These are phyloP conservation scores for Polyergus mexicanus DNA, from an alignment of 1,140 invertebrate species.

Conservation along the genomic window DNA sequence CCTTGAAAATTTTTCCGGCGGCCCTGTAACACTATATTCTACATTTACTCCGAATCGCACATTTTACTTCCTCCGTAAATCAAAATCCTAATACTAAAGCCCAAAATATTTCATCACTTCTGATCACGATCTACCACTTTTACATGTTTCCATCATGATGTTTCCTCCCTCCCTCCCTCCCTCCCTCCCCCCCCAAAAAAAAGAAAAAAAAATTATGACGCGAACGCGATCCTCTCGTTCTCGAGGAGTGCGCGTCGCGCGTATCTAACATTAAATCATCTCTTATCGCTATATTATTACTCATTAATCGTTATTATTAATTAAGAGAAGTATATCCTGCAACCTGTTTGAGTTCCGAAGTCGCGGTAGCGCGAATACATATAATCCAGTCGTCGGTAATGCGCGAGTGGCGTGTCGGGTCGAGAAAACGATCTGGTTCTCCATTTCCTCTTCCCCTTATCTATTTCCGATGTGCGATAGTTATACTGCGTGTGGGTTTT, in stretches of 20 bases:
- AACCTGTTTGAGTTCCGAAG: slow-evolving; percentile 61
- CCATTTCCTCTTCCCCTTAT: slow-evolving; percentile 30
- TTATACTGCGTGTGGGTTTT: too few relatives aligned
- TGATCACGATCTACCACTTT: slow-evolving; percentile 53
- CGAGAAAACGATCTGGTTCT: slow-evolving; percentile 37
- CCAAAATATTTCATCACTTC: slow-evolving; percentile 81
- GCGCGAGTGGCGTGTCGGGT: neutral
- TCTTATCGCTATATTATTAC: slow-evolving; percentile 69
- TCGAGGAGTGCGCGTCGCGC: slow-evolving; percentile 32
- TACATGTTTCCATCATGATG: slow-evolving; percentile 31
- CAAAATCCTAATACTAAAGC: slow-evolving; percentile 85
- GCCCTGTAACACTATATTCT: slow-evolving; percentile 65
- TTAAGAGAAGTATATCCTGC: slow-evolving; percentile 66
- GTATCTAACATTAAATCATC: slow-evolving; percentile 52
- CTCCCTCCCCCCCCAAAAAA: neutral
- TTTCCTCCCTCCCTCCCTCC: neutral
- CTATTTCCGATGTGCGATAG: slow-evolving; percentile 39
- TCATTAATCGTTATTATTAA: slow-evolving; percentile 68
- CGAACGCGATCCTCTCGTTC: slow-evolving; percentile 46
- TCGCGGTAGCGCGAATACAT: slow-evolving; percentile 36
- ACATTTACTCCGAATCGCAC: slow-evolving; percentile 41
- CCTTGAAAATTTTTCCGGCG: slow-evolving; percentile 43
- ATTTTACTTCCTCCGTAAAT: neutral
- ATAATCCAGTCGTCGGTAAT: slow-evolving; percentile 22
- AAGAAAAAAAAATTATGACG: slow-evolving; percentile 22